Conservation (phyloP, 2,888 invertebrate genomes). For the Drosophila mulleri region DNA sequence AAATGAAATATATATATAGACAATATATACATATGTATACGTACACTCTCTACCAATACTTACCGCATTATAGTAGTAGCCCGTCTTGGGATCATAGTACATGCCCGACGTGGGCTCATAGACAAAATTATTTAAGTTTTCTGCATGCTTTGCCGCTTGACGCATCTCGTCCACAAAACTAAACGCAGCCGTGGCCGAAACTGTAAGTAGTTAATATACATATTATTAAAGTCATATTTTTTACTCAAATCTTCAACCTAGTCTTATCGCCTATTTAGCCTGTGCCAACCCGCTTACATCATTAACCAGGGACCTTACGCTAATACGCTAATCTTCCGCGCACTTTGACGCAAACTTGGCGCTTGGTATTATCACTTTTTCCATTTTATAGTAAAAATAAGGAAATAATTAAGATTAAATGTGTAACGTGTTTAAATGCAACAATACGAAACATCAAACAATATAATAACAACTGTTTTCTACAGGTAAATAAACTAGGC, state of each 20-base stretch:
- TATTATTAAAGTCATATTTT: neutral
- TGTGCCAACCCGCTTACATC: constrained; percentile 21
- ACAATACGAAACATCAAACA: neutral
- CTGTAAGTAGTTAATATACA: constrained; percentile 32
- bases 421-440: constrained; percentile 1
- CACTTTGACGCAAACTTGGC: constrained; percentile 20
- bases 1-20: constrained; percentile 28
- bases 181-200: constrained; percentile 71
- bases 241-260: neutral
- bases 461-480: constrained; percentile 17
- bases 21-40: neutral
- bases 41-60: constrained; percentile 68
- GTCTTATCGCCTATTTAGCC: constrained; percentile 1
- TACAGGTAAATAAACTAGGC: neutral
- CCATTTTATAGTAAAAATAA: constrained; percentile 15
- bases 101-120: constrained; percentile 94
- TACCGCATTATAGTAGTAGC: constrained; percentile 96
- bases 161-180: constrained; percentile 91
- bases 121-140: constrained; percentile 91
- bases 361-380: constrained; percentile 13
- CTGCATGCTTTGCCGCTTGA: constrained; percentile 90
- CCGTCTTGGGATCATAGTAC: constrained; percentile 94
- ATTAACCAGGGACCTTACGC: constrained; percentile 18
- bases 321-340: constrained; percentile 48
- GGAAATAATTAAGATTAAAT: constrained; percentile 12